Base-by-base conservation (phyloP, 1,140 invertebrate genomes). In the Anoplolepis gracilipes region DNA sequence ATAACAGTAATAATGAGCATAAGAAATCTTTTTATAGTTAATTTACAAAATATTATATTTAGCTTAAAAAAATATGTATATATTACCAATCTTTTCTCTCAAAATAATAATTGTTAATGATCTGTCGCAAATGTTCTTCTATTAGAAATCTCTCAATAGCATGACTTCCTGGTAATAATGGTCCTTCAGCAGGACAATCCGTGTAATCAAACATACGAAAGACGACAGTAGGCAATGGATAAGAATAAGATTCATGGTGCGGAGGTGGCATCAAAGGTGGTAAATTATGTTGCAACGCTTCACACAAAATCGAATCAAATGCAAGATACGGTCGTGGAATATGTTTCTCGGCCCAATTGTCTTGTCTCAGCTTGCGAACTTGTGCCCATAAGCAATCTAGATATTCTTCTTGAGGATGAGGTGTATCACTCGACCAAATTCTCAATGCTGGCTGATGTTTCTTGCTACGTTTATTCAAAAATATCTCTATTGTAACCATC, bases 131-230 rank as follows among this genome's bases (percentile, higher is more conserved):
- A 94, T 99, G 99, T 94, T 99, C 99, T 95, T 99, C 99, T 92
- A 99, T 99, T 1, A 99, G 95, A 95, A 99, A 99, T 89, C 99
- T 96, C 94, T 99, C 99, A 86, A 99, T 99, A 0, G 99, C 98
- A 95, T 99, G 99, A 72, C 98, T 98, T 39, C 98, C 99, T 1
- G 99, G 99, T 57, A 99, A 95, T 53, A 97, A 96, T 1, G 97
- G 97, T 0, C 97, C 95, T 92, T 96, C 94, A 0, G 92, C 99
- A 11, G 99, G 98, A 92, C 99, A 99, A 95, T 99, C 99, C 6
- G 99, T 99, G 92, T 99, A 99, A 95, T 99, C 99, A 96, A 99
- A 99, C 97, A 99, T 98, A 59, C 98, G 96, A 95, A 98, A 99
- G 8, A 98, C 97, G 5, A 98, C 98, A 92, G 97, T 97, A 0